Evolutionary conservation across 2,797 vertebrate genomes (phyloP).

Genomic region (Alca torda): DNA sequence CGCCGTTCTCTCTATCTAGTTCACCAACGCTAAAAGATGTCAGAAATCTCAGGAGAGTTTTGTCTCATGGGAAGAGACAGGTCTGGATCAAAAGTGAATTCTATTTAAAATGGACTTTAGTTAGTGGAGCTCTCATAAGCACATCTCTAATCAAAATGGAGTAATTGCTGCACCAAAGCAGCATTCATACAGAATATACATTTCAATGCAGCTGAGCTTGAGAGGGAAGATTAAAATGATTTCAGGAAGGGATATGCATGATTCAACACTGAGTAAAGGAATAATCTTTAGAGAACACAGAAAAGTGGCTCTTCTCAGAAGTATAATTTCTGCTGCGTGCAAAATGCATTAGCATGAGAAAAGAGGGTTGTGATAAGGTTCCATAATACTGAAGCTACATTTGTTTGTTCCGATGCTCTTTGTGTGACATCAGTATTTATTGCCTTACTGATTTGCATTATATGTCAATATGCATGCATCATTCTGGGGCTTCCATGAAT

Average conservation of each 20-base stretch:
- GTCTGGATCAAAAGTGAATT: neutral
- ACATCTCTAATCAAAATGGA: conserved; percentile 22
- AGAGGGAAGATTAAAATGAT: conserved; percentile 45
- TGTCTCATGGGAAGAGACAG: neutral
- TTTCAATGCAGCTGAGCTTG: conserved; percentile 23
- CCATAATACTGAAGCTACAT: neutral
- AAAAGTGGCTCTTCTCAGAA: conserved; percentile 34
- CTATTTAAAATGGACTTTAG: neutral
- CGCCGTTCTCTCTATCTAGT: neutral
- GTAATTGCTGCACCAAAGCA: conserved; percentile 36
- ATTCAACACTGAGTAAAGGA: conserved; percentile 36
- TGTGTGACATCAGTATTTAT: neutral
- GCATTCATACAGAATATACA: neutral
- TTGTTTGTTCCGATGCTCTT: neutral
- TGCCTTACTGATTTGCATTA: neutral
- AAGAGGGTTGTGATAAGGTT: neutral
- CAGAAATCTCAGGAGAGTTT: neutral
- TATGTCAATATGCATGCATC: neutral
- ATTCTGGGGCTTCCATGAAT: neutral
- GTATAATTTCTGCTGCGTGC: neutral
- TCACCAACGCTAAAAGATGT: neutral
- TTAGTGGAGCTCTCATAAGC: neutral
- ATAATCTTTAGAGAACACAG: conserved; percentile 35
- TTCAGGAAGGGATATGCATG: conserved; percentile 37
- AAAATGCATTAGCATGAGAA: conserved; percentile 4